Conservation (phyloP, 2,888 invertebrate genomes). For the Drosophila merina region DNA sequence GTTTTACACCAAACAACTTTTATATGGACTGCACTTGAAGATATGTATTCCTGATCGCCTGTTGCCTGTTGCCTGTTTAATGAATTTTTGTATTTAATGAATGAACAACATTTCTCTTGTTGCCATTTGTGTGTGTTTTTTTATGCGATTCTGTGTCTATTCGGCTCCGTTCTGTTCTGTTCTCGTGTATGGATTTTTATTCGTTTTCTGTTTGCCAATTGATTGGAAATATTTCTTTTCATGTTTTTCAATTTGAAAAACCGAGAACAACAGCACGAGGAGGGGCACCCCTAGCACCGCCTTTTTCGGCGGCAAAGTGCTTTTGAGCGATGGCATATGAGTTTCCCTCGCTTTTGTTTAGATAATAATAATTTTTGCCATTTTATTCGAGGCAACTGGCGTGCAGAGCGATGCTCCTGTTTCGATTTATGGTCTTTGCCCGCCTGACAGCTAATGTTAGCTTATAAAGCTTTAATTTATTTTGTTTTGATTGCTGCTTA, state of each 20-base stretch:
- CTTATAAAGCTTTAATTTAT: slow-evolving; percentile 75
- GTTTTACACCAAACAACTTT: slow-evolving; percentile 27
- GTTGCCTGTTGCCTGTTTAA: slow-evolving; percentile 52
- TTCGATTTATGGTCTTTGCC: slow-evolving; percentile 62
- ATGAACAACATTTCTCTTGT: slow-evolving; percentile 71
- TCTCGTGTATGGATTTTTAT: slow-evolving; percentile 67
- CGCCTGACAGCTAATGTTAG: slow-evolving; percentile 63
- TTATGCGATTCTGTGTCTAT: slow-evolving; percentile 4
- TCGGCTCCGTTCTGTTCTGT: slow-evolving; percentile 24
- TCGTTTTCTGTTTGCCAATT: slow-evolving; percentile 73
- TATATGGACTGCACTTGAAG: slow-evolving; percentile 32
- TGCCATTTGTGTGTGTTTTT: slow-evolving; percentile 11
- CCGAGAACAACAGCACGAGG: slow-evolving; percentile 23
- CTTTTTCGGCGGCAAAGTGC: slow-evolving; percentile 38
- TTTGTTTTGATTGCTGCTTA: slow-evolving; percentile 71
- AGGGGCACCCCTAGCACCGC: slow-evolving; percentile 5
- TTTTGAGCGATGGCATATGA: slow-evolving; percentile 63
- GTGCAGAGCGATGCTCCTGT: slow-evolving; percentile 21
- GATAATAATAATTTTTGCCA: slow-evolving; percentile 66
- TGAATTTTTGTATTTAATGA: slow-evolving; percentile 69
- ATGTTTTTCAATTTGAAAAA: slow-evolving; percentile 66
- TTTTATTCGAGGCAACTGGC: slow-evolving; percentile 55
- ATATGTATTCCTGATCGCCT: slow-evolving; percentile 47
- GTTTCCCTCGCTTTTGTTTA: slow-evolving; percentile 57
- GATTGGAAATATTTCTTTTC: slow-evolving; percentile 79